These are phyloP conservation scores for Drosophila kuntzei DNA, from an alignment of 2,888 invertebrate genomes.

Conservation along the genomic window DNA sequence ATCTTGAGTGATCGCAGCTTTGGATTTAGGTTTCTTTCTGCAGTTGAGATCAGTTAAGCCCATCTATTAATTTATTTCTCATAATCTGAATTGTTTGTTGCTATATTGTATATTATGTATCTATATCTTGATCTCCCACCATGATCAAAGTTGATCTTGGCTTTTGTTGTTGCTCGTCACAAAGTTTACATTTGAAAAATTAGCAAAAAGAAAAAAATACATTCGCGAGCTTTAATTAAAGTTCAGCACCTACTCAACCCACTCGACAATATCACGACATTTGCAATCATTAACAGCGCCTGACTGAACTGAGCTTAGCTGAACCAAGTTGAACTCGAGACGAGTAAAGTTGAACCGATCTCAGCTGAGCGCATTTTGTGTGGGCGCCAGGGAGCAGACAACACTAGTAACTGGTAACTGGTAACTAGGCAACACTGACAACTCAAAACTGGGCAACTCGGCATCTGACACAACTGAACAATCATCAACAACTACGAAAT, in stretches of 20 bases:
- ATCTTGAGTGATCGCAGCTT: background rate
- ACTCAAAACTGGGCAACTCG: conserved; percentile 20
- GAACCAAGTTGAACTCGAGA: conserved; percentile 28
- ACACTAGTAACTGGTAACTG: conserved; percentile 24
- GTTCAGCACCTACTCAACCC: conserved; percentile 75
- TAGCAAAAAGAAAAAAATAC: conserved; percentile 16
- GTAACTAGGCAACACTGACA: conserved; percentile 32
- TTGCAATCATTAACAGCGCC: conserved; percentile 72
- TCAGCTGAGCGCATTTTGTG: conserved; percentile 31
- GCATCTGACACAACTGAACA: conserved; percentile 27
- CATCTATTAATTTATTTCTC: conserved; percentile 8
- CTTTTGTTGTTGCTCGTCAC: conserved; percentile 28
- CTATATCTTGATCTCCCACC: conserved; percentile 31
- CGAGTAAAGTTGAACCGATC: conserved; percentile 39
- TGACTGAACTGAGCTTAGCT: conserved; percentile 18
- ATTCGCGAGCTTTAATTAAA: conserved; percentile 73
- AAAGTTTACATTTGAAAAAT: conserved; percentile 53
- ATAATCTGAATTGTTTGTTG: conserved; percentile 11
- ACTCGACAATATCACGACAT: conserved; percentile 76
- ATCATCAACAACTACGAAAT: conserved; percentile 52
- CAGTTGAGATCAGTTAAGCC: background rate
- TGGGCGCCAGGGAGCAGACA: conserved; percentile 43
- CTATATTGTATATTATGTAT: conserved; percentile 15
- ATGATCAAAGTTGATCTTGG: conserved; percentile 32
- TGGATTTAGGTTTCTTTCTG: background rate